Conservation (phyloP, 2,797 vertebrate genomes). For the Amblyraja radiata region DNA sequence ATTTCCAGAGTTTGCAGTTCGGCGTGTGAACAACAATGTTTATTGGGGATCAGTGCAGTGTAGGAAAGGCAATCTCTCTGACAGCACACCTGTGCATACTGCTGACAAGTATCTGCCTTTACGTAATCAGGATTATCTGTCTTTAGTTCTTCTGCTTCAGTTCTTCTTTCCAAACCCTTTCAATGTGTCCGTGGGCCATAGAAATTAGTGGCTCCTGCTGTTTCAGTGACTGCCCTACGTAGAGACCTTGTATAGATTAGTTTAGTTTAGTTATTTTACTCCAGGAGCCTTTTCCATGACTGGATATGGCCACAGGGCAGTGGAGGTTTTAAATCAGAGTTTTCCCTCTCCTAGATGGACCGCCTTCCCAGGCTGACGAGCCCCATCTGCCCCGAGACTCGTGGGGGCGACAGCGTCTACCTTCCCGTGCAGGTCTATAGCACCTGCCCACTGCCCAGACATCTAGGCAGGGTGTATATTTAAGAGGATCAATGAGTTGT, state of each 20-base stretch:
- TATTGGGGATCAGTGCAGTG: background rate
- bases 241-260: background rate
- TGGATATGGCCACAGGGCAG: too few relatives aligned
- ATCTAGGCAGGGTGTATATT: background rate
- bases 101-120: background rate
- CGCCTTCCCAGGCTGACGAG: too few relatives aligned
- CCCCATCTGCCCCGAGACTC: too few relatives aligned
- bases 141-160: background rate
- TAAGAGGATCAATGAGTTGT: background rate
- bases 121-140: background rate
- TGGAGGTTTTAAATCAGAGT: too few relatives aligned
- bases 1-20: too few relatives aligned
- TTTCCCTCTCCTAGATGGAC: too few relatives aligned
- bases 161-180: background rate
- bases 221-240: background rate
- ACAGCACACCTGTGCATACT: background rate
- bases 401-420: too few relatives aligned
- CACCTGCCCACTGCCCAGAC: too few relatives aligned
- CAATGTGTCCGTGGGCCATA: background rate
- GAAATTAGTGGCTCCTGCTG: background rate
- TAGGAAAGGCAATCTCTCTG: background rate
- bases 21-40: background rate
- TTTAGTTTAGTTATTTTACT: too few relatives aligned
- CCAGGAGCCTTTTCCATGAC: too few relatives aligned
- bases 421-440: too few relatives aligned